These are phyloP conservation scores for Hapalemur alaotrensis DNA, from an alignment of 2,797 vertebrate genomes.

Conservation along the genomic window DNA sequence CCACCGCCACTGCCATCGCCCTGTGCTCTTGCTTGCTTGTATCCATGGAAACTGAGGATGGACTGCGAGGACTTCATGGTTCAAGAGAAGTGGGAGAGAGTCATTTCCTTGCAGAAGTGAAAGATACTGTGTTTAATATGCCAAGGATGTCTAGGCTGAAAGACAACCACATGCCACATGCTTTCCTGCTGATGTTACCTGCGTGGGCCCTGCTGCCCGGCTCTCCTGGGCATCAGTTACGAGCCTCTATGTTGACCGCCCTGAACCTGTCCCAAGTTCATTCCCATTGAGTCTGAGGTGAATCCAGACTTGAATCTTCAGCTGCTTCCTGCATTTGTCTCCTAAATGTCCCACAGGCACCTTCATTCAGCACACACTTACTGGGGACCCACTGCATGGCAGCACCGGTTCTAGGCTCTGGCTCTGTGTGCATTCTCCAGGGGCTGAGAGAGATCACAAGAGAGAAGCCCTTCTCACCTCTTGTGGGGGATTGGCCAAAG, in stretches of 20 bases:
- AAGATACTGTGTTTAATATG: not conserved
- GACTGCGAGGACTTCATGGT: constrained; percentile 57
- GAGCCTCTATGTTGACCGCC: not conserved
- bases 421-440: not conserved
- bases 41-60: constrained; percentile 70
- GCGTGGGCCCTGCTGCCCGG: not conserved
- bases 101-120: constrained; percentile 5
- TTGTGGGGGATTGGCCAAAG: not conserved
- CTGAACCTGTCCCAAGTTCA: not conserved
- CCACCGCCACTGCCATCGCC: not conserved
- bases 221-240: not conserved
- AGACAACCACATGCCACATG: not conserved
- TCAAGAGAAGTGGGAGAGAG: constrained; percentile 54
- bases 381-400: not conserved
- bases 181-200: not conserved
- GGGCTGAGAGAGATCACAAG: not conserved
- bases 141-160: not conserved
- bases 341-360: not conserved
- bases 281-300: not conserved
- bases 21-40: constrained; percentile 10
- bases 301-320: not conserved
- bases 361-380: not conserved
- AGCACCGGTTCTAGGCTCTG: not conserved
- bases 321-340: not conserved
- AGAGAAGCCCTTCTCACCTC: not conserved